These are phyloP conservation scores for Cathartes aura DNA, from an alignment of 2,113 vertebrate genomes.

Conservation along the genomic window DNA sequence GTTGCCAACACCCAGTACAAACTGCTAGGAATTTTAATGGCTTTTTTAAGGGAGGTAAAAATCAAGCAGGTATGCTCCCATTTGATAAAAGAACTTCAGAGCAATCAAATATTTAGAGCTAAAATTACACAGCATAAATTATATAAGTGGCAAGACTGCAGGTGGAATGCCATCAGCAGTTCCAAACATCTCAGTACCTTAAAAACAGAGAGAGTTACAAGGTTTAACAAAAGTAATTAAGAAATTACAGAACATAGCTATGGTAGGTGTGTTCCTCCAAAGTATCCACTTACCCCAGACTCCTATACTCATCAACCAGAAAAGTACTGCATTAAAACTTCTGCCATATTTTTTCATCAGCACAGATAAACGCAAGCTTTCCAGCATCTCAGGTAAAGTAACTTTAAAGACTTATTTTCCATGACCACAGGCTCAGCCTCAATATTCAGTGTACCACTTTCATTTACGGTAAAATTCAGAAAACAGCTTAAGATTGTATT, in stretches of 20 bases:
- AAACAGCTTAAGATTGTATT: neutral
- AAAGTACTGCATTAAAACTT: neutral
- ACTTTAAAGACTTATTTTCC: neutral
- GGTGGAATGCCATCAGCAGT: neutral
- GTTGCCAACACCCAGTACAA: neutral
- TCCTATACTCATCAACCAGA: neutral
- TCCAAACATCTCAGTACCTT: neutral
- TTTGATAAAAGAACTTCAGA: conserved; percentile 21
- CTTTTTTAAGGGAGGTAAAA: neutral
- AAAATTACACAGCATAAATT: conserved; percentile 1
- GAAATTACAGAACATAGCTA: neutral
- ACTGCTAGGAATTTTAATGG: neutral
- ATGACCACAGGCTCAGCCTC: neutral
- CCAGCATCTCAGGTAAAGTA: neutral
- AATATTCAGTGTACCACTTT: neutral
- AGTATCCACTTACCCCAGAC: neutral
- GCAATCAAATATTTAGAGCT: conserved; percentile 6
- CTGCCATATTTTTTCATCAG: neutral
- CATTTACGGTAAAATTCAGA: neutral
- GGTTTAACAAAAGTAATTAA: neutral
- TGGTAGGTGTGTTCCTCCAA: neutral
- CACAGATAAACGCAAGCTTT: neutral
- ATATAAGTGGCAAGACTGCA: neutral
- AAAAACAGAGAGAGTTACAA: neutral
- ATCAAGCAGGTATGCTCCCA: neutral